Percentiles rank a stretch among this genome's conserved stretches.
Conservation (phyloP, 2,113 vertebrate species). For the Bungarus multicinctus region DNA sequence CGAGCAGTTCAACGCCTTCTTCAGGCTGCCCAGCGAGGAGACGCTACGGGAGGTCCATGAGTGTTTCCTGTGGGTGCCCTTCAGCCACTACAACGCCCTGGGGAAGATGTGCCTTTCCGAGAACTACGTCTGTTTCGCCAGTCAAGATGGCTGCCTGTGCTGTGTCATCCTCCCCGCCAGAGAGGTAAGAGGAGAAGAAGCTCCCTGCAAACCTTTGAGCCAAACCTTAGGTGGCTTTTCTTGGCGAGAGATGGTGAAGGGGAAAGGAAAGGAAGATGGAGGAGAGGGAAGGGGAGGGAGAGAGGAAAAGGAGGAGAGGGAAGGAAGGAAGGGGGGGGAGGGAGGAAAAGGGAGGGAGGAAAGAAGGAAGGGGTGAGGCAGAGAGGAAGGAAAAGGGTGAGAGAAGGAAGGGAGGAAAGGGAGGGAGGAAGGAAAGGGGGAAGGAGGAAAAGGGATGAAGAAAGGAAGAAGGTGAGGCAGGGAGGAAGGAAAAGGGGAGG, state of each 20-base stretch:
- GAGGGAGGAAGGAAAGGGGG: no score
- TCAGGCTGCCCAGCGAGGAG: slow-evolving; percentile 89
- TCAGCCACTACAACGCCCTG: slow-evolving; percentile 83
- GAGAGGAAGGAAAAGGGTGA: no score
- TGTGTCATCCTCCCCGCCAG: slow-evolving; percentile 87
- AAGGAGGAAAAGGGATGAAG: no score
- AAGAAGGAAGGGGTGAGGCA: no score
- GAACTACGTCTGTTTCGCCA: slow-evolving; percentile 93
- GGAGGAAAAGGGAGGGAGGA: no score
- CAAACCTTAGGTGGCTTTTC: not conserved
- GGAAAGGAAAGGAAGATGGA: not conserved
- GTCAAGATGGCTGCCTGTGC: slow-evolving; percentile 90
- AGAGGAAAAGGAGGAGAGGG: no score
- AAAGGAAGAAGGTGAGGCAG: no score
- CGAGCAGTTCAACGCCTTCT: slow-evolving; percentile 88
- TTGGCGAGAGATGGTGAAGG: not conserved
- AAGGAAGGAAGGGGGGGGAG: no score
- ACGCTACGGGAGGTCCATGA: slow-evolving; percentile 89
- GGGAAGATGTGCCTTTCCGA: slow-evolving; percentile 96
- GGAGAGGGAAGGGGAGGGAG: no score
- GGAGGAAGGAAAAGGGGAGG: no score
- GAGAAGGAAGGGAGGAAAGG: no score
- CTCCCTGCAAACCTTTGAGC: not conserved
- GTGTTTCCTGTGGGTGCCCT: slow-evolving; percentile 93
- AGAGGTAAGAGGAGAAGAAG: slow-evolving; percentile 76